A percentile compares a stretch with the other conserved stretches of the same genome.
phyloP scores from a whole-genome alignment of 2,797 vertebrate species.

The Dryobates pubescens region DNA sequence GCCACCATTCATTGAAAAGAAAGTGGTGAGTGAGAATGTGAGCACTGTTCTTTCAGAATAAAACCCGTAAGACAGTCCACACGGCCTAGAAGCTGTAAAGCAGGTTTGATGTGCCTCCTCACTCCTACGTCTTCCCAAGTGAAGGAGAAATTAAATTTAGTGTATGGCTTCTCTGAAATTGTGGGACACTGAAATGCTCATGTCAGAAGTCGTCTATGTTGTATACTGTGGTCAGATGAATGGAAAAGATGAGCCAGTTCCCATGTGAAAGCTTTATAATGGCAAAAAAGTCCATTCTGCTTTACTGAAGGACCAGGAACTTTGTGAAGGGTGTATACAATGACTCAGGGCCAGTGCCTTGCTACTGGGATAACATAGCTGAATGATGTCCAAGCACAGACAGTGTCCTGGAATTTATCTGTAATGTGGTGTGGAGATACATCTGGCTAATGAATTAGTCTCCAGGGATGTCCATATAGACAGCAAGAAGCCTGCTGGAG shows the following conservation, averaged over 20 bases:
- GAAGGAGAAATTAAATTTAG: background rate
- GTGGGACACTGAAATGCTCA: background rate
- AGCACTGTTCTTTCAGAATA: background rate
- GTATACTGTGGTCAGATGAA: background rate
- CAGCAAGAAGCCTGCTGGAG: background rate
- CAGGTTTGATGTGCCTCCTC: background rate
- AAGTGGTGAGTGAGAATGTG: background rate
- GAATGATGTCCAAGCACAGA: background rate
- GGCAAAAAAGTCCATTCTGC: background rate
- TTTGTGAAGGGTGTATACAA: background rate
- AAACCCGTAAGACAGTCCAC: background rate
- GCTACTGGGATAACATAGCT: fast-evolving
- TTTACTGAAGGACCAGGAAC: background rate
- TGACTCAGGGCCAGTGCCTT: background rate
- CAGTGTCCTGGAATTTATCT: background rate
- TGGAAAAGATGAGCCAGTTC: background rate
- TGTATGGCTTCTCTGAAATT: background rate
- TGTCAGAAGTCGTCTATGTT: background rate
- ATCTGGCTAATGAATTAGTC: background rate
- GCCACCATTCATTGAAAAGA: background rate
- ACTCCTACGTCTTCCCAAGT: background rate
- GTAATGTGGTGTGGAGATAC: background rate
- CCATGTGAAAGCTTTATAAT: background rate
- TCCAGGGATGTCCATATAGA: background rate
- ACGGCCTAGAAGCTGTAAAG: background rate